Evolutionary conservation across 2,113 vertebrate genomes (phyloP), one percentile per base, ranked within the genome.

Genomic region (Vulpes lagopus): DNA sequence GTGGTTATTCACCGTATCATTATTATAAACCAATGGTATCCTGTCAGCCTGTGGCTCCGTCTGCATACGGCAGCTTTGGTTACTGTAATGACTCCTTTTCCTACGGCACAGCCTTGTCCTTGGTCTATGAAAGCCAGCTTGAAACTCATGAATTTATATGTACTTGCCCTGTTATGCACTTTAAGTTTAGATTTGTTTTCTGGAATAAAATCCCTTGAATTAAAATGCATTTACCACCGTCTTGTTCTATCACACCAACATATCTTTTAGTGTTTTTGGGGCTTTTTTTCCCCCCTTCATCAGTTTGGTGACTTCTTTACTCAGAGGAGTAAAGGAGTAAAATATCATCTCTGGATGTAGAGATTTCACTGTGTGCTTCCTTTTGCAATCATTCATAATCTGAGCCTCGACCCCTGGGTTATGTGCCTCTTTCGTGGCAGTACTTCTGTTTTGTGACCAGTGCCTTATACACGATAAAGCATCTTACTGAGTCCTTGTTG

Each of bases 101-200:
- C 73, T 91, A 9, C 15, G n/a, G 57, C 60, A 55, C 27, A 20
- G 7, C 2, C 76, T 83, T 92, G 53, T 57, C 65, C 16, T 93
- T 65, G 20, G 25, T 32, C 94, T 67, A 53, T 82, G 81, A 78
- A 35, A 55, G 51, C 14, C 53, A 80, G 69, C 43, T 23, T 80
- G 22, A 71, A 67, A 35, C 20, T n/a, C 11, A 67, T 55, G 85
- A 59, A 74, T 57, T 87, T 87, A 35, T 27, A 69, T 76, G 9
- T 25, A 32, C 38, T 88, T 88, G 6, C 11, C 51, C 82, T 82
- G 27, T 89, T 76, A 62, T 82, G 3, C 17, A 79, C 85, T 94
- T 94, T 64, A 84, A 53, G 43, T 79, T 94, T 73, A 57, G 62
- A 43, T 80, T 71, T 89, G 2, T 94, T 93, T 97, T 95, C 71